These are phyloP conservation scores for Drosophila sturtevanti DNA, from an alignment of 1,140 invertebrate genomes.

Conservation along the genomic window DNA sequence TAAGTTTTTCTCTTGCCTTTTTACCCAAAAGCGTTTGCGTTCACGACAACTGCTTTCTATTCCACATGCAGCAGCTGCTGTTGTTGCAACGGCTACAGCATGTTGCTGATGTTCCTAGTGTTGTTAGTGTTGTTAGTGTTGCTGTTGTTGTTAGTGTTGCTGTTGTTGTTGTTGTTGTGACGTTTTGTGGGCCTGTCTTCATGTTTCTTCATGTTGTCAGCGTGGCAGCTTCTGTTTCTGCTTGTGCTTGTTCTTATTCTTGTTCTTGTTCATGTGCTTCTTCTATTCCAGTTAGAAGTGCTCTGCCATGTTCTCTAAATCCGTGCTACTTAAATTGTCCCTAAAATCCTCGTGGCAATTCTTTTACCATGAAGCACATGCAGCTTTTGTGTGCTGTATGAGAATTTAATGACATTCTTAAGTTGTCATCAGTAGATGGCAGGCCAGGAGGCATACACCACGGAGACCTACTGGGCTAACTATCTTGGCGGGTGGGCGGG, in stretches of 20 bases:
- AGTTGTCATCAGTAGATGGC: conserved; percentile 76
- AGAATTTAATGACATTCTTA: conserved; percentile 81
- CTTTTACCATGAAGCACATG: conserved; percentile 79
- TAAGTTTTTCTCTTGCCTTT: conserved; percentile 38
- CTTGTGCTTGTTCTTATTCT: too few species aligned
- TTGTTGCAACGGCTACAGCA: conserved; percentile 35
- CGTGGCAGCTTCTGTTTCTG: conserved; percentile 22
- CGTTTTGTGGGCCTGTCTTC: conserved; percentile 66
- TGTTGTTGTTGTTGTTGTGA: conserved; percentile 45
- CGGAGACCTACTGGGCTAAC: conserved; percentile 54
- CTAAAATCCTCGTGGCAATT: conserved; percentile 81
- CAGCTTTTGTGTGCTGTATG: conserved; percentile 78
- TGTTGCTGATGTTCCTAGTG: conserved; percentile 14
- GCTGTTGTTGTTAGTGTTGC: conserved; percentile 9
- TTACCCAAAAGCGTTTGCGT: conserved; percentile 23
- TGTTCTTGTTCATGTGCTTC: conserved; percentile 1
- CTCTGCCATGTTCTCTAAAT: conserved; percentile 67
- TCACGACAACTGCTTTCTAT: conserved; percentile 63
- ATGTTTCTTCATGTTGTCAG: conserved; percentile 68
- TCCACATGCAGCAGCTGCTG: conserved; percentile 48
- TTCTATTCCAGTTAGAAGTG: conserved; percentile 31
- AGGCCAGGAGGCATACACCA: conserved; percentile 27
- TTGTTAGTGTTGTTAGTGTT: conserved; percentile 3
- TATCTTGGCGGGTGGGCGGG: conserved; percentile 30
- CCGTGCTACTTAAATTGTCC: conserved; percentile 80